Evolutionary conservation across 2,888 invertebrate genomes (phyloP).

Genomic region (Altica lythri): DNA sequence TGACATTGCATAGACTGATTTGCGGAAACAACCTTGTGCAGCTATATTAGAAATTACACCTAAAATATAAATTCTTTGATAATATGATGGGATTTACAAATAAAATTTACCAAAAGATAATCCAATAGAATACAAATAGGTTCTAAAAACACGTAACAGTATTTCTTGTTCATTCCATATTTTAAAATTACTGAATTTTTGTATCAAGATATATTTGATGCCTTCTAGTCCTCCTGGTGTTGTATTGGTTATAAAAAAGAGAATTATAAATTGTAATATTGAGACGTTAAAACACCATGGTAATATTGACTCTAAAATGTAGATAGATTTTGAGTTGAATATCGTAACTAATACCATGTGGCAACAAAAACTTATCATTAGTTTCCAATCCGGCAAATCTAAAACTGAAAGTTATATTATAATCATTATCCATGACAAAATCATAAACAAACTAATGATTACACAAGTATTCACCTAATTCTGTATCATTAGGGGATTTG

Average conservation of each 20-base stretch:
- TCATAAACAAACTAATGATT: no score
- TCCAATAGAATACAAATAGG: constrained; percentile 26
- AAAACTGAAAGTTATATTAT: constrained; percentile 23
- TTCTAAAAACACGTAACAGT: constrained; percentile 17
- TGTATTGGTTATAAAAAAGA: constrained; percentile 18
- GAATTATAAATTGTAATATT: constrained; percentile 14
- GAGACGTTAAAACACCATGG: constrained; percentile 16
- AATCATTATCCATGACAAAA: no score
- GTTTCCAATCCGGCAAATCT: constrained; percentile 27
- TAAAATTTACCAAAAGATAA: constrained; percentile 25
- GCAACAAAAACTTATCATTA: constrained; percentile 20
- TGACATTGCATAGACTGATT: constrained; percentile 20
- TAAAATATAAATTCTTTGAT: constrained; percentile 6
- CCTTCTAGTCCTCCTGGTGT: constrained; percentile 23
- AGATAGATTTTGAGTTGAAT: constrained; percentile 17
- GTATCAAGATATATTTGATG: constrained; percentile 14
- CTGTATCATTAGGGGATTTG: no score
- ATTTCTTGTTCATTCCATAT: constrained; percentile 24
- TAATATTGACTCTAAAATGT: constrained; percentile 17
- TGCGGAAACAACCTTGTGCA: constrained; percentile 24
- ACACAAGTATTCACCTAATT: no score
- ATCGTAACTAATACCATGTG: constrained; percentile 21
- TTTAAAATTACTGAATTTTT: constrained; percentile 10
- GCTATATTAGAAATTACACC: constrained; percentile 30
- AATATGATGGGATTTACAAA: neutral